Evolutionary conservation across 1,140 invertebrate genomes (phyloP), one percentile per base, ranked within the genome.

Genomic region (Drosophila sp.): DNA sequence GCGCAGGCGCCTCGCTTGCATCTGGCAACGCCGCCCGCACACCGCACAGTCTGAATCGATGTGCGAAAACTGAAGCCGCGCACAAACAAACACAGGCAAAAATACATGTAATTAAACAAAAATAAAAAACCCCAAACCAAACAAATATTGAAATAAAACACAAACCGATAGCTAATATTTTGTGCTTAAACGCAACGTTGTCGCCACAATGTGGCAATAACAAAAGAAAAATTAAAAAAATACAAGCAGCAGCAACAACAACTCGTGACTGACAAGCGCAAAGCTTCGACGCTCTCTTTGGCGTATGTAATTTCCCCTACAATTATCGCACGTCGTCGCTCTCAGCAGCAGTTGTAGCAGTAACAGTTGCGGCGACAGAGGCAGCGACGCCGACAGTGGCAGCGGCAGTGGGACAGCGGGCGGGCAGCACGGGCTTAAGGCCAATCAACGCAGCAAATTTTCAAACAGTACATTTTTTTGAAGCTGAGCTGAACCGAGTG

Each of bases 401-500:
- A 27, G 53, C 50, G 46, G 40, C 75, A 62, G 70, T 66, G 54
- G 70, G 62, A 25, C 70, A 64, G 57, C 70, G 61, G 56, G 66
- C 77, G 48, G 72, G 46, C 72, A 76, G 66, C 83, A 77, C 45
- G 72, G 41, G 78, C 82, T 86, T 86, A 81, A 87, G 82, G 82
- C 82, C 82, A 87, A 86, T 87, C 82, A 89, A 87, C 83, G 78
- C 78, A 87, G 76, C 72, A 76, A 87, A 82, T 82, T 86, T 86
- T 86, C 78, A 82, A 82, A 87, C 82, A 86, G 82, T 86, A 82
- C 71, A 86, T 87, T 79, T 86, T 86, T 87, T 82, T 64, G 82
- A 87, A 80, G 72, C 81, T 89, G 82, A 87, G 67, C 67, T 82
- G 82, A 84, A 79, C 45, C 78, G 79, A 82, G 36, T 65, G 62